phyloP scores from a whole-genome alignment of 1,140 invertebrate species.

The Zaprionus davidi region DNA sequence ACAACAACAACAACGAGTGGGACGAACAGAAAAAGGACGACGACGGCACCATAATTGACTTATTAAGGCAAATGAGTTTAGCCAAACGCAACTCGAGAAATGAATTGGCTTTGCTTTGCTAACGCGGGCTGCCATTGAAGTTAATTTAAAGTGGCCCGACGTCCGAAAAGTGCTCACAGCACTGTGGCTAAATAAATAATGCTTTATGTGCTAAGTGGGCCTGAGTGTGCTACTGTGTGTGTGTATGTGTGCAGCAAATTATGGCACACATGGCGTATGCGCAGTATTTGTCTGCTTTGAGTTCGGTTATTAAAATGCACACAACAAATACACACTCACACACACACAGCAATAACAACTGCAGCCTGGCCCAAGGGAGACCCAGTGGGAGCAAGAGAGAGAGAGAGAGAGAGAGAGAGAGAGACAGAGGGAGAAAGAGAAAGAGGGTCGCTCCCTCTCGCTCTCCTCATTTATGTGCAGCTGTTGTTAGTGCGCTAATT shows the following conservation, averaged over 20 bases:
- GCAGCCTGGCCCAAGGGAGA: slow-evolving; percentile 5
- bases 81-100: slow-evolving; percentile 48
- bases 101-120: slow-evolving; percentile 63
- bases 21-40: slow-evolving; percentile 2
- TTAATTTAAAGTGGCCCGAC: slow-evolving; percentile 72
- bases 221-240: slow-evolving; percentile 11
- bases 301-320: slow-evolving; percentile 69
- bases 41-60: slow-evolving; percentile 64
- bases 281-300: slow-evolving; percentile 66
- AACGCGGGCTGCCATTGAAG: slow-evolving; percentile 52
- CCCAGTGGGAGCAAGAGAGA: background rate
- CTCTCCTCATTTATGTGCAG: slow-evolving; percentile 40
- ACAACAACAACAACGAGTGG: background rate
- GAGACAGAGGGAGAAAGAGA: background rate
- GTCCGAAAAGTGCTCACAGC: slow-evolving; percentile 36
- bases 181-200: slow-evolving; percentile 75
- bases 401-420: background rate
- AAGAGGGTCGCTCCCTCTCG: background rate
- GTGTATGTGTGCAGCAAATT: slow-evolving; percentile 9
- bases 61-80: slow-evolving; percentile 72
- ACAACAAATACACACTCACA: slow-evolving; percentile 24
- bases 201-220: slow-evolving; percentile 48
- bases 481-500: slow-evolving; percentile 81
- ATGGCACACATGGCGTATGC: slow-evolving; percentile 69
- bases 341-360: slow-evolving; percentile 32